Conservation (phyloP, 1,140 invertebrate genomes). For the Nymphalis io region DNA sequence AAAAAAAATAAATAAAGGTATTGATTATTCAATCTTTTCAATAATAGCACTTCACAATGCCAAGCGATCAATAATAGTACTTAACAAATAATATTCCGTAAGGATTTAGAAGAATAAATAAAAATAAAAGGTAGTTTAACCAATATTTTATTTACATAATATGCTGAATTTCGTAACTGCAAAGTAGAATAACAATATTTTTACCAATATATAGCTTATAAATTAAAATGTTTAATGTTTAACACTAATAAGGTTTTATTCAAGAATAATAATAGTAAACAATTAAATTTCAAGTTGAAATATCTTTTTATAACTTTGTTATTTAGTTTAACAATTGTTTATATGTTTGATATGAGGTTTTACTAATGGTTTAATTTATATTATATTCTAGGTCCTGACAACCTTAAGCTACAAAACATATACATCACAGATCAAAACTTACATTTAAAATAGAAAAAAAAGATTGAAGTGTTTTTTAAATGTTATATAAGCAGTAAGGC, state of each 20-base stretch:
- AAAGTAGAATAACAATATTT: conserved; percentile 17
- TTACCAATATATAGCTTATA: conserved; percentile 7
- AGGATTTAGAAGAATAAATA: neutral
- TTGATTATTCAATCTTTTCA: too few relatives aligned
- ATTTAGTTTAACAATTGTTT: neutral
- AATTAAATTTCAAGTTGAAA: neutral
- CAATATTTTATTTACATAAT: conserved; percentile 16
- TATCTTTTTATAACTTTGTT: neutral
- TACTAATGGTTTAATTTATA: neutral
- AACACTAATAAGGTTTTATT: neutral
- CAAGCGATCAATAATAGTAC: neutral
- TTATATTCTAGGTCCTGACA: conserved; percentile 5
- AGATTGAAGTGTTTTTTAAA: neutral
- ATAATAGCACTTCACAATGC: too few relatives aligned
- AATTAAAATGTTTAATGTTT: conserved; percentile 9
- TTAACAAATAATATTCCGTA: neutral
- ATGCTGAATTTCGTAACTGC: conserved; percentile 17
- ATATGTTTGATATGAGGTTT: conserved; percentile 10
- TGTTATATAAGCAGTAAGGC: too few relatives aligned
- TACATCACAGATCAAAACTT: conserved; percentile 28
- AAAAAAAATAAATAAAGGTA: too few relatives aligned
- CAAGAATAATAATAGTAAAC: neutral
- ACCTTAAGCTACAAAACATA: conserved; percentile 22
- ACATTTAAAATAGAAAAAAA: conserved; percentile 15
- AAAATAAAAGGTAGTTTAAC: neutral